Evolutionary conservation across 2,888 invertebrate genomes (phyloP).

Genomic region (Heteromyza rotundicornis): DNA sequence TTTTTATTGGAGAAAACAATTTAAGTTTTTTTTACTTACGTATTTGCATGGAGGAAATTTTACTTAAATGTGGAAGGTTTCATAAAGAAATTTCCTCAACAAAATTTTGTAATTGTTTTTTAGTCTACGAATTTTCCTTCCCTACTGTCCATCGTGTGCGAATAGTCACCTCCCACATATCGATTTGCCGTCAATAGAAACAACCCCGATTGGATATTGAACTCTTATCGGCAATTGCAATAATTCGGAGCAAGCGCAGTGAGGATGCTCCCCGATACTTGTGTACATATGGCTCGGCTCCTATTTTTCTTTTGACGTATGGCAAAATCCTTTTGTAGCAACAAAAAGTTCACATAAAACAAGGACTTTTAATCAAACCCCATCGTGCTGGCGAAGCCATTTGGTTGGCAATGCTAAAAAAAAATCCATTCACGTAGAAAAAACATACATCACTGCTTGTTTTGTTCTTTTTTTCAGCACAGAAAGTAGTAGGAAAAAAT

Average conservation of each 20-base stretch:
- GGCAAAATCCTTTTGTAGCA: background rate
- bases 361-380: constrained; percentile 3
- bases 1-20: too few species aligned
- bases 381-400: background rate
- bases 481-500: background rate
- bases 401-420: too few species aligned
- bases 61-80: too few species aligned
- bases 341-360: background rate
- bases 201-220: background rate
- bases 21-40: too few species aligned
- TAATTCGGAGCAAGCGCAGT: background rate
- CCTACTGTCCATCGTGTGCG: too few species aligned
- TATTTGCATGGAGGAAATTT: too few species aligned
- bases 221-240: background rate
- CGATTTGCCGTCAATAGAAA: background rate
- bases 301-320: background rate
- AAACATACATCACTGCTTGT: background rate
- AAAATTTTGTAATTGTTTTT: too few species aligned
- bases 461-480: background rate
- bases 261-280: too few species aligned
- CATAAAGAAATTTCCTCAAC: too few species aligned
- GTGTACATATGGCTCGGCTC: too few species aligned
- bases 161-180: background rate
- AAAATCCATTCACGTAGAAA: constrained; percentile 2
- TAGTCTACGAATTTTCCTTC: too few species aligned